Evolutionary conservation across 2,797 vertebrate genomes (phyloP).

Genomic region (Diceros bicornis): DNA sequence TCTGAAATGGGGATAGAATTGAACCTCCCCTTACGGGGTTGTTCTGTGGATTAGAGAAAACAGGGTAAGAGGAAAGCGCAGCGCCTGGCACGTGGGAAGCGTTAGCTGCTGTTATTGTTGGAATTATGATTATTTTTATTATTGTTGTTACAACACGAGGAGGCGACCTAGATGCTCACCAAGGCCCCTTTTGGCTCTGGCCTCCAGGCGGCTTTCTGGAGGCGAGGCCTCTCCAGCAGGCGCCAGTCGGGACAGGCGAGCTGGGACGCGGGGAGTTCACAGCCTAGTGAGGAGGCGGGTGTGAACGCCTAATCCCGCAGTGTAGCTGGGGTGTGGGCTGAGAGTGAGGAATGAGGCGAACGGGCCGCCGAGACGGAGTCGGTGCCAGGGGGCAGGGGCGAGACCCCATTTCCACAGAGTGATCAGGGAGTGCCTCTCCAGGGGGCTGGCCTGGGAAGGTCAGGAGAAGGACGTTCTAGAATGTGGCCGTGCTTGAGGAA

Average conservation of each 20-base stretch:
- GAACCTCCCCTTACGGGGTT: not conserved
- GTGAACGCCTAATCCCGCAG: conserved; percentile 2
- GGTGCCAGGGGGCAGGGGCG: fast-evolving
- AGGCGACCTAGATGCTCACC: not conserved
- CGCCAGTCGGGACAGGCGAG: not conserved
- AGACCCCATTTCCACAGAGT: not conserved
- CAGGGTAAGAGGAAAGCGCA: not conserved
- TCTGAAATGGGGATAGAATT: not conserved
- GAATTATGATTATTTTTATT: conserved; percentile 36
- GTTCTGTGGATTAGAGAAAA: not conserved
- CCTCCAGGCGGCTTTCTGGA: not conserved
- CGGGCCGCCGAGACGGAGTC: not conserved
- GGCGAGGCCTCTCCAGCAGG: not conserved
- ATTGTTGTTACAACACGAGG: not conserved
- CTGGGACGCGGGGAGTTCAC: conserved; percentile 6
- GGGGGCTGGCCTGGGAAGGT: not conserved
- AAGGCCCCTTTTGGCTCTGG: not conserved
- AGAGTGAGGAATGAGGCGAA: not conserved
- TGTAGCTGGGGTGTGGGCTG: not conserved
- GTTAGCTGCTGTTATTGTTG: conserved; percentile 26
- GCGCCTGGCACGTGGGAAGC: conserved; percentile 35
- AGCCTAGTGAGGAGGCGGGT: not conserved
- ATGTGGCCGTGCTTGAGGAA: not conserved
- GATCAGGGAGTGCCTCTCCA: not conserved
- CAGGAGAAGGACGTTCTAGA: not conserved